Percentiles rank a stretch among this genome's conserved stretches.
These are phyloP conservation scores for Aldabrachelys gigantea DNA, from an alignment of 2,113 vertebrate species.

Conservation along the genomic window DNA sequence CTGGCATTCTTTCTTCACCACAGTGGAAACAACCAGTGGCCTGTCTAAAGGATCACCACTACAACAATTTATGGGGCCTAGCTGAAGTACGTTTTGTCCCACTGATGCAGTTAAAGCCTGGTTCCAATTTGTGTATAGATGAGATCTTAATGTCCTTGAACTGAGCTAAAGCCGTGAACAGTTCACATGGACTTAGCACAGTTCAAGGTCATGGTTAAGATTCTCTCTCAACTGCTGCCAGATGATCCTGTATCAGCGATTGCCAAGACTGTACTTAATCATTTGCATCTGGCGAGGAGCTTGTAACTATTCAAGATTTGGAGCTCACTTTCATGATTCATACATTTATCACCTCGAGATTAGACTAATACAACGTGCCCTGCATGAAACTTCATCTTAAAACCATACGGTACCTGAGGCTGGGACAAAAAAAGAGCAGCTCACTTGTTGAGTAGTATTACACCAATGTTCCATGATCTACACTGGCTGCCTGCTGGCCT, in stretches of 20 bases:
- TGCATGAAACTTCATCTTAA: conserved; percentile 44
- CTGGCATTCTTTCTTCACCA: background rate
- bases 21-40: background rate
- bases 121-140: background rate
- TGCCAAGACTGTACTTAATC: conserved; percentile 49
- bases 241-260: conserved; percentile 60
- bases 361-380: conserved; percentile 25
- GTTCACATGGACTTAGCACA: background rate
- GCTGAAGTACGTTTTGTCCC: background rate
- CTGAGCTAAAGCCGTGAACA: background rate
- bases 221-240: conserved; percentile 18
- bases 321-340: conserved; percentile 42
- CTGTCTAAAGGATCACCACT: background rate
- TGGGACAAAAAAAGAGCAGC: conserved; percentile 41
- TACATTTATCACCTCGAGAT: conserved; percentile 44
- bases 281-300: conserved; percentile 58
- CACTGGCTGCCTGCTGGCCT: background rate
- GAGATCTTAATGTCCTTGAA: conserved; percentile 5
- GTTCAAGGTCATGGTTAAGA: background rate
- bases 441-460: conserved; percentile 1
- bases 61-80: background rate
- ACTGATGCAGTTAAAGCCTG: background rate
- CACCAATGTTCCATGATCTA: background rate
- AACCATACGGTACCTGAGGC: conserved; percentile 31
- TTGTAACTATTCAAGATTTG: conserved; percentile 26